Conservation (phyloP, 2,797 vertebrate genomes). For the Spea hammondii region DNA sequence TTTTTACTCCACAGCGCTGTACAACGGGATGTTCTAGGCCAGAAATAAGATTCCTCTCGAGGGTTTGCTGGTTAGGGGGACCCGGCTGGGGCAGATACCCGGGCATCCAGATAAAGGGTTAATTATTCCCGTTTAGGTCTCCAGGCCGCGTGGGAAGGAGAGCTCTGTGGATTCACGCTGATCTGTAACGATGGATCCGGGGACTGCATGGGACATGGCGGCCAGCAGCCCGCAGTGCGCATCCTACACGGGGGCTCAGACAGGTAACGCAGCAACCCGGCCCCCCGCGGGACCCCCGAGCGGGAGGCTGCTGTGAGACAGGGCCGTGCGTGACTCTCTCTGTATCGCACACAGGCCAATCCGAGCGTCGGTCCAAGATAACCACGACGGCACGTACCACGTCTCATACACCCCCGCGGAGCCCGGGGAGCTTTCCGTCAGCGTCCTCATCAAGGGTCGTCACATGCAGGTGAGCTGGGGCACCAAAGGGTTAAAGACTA, state of each 20-base stretch:
- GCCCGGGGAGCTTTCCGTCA: conserved; percentile 74
- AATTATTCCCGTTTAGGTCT: conserved; percentile 66
- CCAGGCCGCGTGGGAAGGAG: conserved; percentile 67
- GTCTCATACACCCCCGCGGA: conserved; percentile 78
- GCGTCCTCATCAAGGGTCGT: conserved; percentile 79
- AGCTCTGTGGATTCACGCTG: conserved; percentile 75
- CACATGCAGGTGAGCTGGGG: conserved; percentile 78
- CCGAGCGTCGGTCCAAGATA: conserved; percentile 74
- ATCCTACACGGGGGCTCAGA: conserved; percentile 70
- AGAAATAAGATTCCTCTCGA: no score
- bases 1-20: no score
- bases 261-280: conserved; percentile 2
- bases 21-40: no score
- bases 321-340: neutral
- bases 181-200: conserved; percentile 74
- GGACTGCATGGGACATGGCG: conserved; percentile 73
- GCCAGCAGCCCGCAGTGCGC: conserved; percentile 75
- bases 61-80: neutral
- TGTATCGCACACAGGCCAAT: conserved; percentile 63
- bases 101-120: neutral
- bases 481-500: neutral
- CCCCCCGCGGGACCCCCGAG: neutral
- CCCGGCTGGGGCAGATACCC: neutral
- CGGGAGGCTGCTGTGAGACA: neutral
- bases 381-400: conserved; percentile 78